Evolutionary conservation across 2,797 vertebrate species (phyloP).

Genomic region (Chelon labrosus): DNA sequence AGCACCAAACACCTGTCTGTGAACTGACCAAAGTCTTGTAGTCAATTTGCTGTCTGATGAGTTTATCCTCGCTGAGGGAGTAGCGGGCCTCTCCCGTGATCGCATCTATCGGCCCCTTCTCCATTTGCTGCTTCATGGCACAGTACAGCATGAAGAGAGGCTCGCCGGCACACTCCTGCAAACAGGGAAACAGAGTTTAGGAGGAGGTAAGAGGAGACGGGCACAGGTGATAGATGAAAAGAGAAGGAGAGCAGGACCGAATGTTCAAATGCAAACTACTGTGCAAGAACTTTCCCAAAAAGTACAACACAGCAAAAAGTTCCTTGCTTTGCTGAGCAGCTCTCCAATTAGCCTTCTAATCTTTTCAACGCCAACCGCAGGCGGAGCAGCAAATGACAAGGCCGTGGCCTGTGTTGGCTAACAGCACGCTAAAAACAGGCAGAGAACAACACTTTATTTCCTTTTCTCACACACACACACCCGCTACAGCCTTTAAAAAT

Average conservation of each 20-base stretch:
- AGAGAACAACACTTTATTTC: conserved; percentile 2
- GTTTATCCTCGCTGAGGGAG: conserved; percentile 98
- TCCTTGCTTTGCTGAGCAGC: conserved; percentile 42
- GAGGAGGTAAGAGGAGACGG: neutral
- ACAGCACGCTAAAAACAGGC: conserved; percentile 28
- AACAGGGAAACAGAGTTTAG: neutral
- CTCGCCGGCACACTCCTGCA: conserved; percentile 78
- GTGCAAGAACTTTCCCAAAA: conserved; percentile 34
- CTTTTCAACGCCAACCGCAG: conserved; percentile 40
- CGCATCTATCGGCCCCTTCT: conserved; percentile 97
- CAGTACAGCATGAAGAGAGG: conserved; percentile 97
- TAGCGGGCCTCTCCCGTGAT: conserved; percentile 98
- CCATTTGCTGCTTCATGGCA: conserved; percentile 99
- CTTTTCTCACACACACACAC: conserved; percentile 15
- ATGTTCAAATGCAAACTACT: conserved; percentile 23
- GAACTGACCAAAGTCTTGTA: conserved; percentile 97
- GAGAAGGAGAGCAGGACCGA: neutral
- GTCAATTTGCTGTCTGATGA: conserved; percentile 99
- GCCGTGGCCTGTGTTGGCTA: conserved; percentile 54
- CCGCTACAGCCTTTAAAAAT: conserved; percentile 36
- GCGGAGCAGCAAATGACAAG: conserved; percentile 51
- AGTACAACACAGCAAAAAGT: conserved; percentile 33
- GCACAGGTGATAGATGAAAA: neutral
- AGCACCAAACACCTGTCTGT: conserved; percentile 4
- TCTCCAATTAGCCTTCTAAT: conserved; percentile 58